Evolutionary conservation across 2,797 vertebrate species (phyloP).

Genomic region (Phataginus tricuspis): DNA sequence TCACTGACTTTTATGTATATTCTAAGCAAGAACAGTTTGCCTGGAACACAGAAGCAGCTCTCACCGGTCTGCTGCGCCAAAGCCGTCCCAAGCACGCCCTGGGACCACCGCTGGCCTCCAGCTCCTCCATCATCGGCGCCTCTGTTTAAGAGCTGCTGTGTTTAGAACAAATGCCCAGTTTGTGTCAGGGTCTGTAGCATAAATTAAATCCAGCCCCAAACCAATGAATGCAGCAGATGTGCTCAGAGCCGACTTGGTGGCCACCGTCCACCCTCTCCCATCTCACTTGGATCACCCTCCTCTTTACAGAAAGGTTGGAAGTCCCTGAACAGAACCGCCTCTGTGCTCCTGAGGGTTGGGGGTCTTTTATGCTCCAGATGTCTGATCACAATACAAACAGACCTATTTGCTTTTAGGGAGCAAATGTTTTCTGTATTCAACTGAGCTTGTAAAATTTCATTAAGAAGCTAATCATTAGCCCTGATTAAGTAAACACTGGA

Average conservation of each 20-base stretch:
- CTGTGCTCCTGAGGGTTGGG: background rate
- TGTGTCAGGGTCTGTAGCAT: background rate
- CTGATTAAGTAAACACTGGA: conserved; percentile 70
- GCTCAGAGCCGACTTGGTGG: background rate
- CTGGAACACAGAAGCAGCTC: background rate
- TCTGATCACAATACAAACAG: conserved; percentile 57
- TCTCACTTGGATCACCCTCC: background rate
- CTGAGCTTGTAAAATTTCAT: conserved; percentile 75
- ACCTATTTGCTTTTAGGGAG: conserved; percentile 65
- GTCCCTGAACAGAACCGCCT: background rate
- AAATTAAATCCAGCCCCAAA: background rate
- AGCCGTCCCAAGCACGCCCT: background rate
- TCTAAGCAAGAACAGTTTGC: background rate
- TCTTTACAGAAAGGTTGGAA: background rate
- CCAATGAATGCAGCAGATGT: background rate
- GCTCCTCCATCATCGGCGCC: background rate
- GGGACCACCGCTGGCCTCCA: background rate
- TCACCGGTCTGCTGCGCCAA: background rate
- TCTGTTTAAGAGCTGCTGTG: background rate
- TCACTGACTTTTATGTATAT: background rate
- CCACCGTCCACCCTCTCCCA: background rate
- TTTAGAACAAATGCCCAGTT: background rate
- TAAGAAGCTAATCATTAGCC: conserved; percentile 73
- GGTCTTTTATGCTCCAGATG: conserved; percentile 24
- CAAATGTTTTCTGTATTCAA: conserved; percentile 74